Percentiles rank a stretch among this genome's conserved stretches.
These are phyloP conservation scores for Columba livia DNA, from an alignment of 2,113 vertebrate genomes.

Conservation along the genomic window DNA sequence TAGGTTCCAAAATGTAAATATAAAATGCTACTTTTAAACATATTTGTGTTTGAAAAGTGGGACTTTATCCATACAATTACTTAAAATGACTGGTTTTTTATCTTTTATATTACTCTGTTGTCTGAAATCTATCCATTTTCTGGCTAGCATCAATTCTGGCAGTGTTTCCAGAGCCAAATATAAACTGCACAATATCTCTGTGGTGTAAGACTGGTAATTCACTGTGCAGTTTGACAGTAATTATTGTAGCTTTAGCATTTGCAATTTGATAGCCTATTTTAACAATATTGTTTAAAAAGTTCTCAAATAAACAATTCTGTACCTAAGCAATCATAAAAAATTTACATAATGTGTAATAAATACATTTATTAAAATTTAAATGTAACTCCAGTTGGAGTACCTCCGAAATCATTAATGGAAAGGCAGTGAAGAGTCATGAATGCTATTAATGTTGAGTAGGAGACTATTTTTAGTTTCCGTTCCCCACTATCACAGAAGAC, in stretches of 20 bases:
- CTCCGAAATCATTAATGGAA: slow-evolving; percentile 29
- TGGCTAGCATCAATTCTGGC: background rate
- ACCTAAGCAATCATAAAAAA: background rate
- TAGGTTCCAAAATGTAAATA: background rate
- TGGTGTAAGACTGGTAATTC: background rate
- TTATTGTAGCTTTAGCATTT: slow-evolving; percentile 13
- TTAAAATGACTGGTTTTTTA: background rate
- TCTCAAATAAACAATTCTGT: slow-evolving; percentile 21
- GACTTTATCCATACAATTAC: background rate
- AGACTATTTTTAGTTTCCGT: background rate
- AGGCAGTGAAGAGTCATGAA: slow-evolving; percentile 1
- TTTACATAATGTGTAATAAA: background rate
- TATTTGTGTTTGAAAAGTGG: background rate
- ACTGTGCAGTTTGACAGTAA: background rate
- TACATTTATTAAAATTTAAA: slow-evolving; percentile 40
- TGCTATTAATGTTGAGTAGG: slow-evolving; percentile 17
- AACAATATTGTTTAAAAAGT: background rate
- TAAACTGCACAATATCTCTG: background rate
- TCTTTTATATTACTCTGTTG: background rate
- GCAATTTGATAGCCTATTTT: slow-evolving; percentile 11
- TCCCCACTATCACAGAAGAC: background rate
- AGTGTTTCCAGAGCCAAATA: background rate
- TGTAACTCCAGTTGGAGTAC: background rate
- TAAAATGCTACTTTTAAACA: background rate
- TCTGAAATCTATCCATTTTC: background rate